Evolutionary conservation across 2,113 vertebrate species (phyloP).

Genomic region (Antigone vipio): DNA sequence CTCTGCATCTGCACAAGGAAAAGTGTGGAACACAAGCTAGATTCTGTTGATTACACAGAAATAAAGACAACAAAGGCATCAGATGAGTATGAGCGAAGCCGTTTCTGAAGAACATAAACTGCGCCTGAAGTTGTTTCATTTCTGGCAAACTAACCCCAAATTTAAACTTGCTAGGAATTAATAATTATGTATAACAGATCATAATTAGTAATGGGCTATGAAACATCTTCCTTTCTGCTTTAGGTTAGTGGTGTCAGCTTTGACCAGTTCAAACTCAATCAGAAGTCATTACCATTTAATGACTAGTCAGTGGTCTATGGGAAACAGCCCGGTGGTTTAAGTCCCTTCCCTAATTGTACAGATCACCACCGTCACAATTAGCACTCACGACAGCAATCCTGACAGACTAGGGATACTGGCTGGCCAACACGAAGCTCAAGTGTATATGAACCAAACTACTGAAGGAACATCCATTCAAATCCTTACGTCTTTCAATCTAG

Average conservation of each 20-base stretch:
- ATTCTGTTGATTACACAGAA: background rate
- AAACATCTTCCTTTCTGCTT: background rate
- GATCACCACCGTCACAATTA: background rate
- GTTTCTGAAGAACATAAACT: background rate
- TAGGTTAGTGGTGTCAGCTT: background rate
- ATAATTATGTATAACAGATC: background rate
- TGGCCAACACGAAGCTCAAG: background rate
- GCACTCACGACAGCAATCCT: accelerated
- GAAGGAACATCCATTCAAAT: background rate
- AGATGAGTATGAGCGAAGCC: background rate
- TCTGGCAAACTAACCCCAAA: background rate
- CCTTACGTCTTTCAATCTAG: background rate
- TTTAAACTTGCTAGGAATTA: background rate
- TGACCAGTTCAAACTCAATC: background rate
- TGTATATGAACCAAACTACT: background rate
- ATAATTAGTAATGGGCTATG: background rate
- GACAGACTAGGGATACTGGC: background rate
- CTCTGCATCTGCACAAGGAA: slow-evolving; percentile 22
- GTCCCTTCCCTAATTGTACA: background rate
- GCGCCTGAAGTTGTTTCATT: background rate
- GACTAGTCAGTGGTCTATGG: background rate
- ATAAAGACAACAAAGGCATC: background rate
- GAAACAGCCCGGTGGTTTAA: background rate
- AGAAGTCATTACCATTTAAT: background rate
- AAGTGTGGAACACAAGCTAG: background rate